phyloP scores from a whole-genome alignment of 2,888 invertebrate genomes.

The Eupithecia centaureata region DNA sequence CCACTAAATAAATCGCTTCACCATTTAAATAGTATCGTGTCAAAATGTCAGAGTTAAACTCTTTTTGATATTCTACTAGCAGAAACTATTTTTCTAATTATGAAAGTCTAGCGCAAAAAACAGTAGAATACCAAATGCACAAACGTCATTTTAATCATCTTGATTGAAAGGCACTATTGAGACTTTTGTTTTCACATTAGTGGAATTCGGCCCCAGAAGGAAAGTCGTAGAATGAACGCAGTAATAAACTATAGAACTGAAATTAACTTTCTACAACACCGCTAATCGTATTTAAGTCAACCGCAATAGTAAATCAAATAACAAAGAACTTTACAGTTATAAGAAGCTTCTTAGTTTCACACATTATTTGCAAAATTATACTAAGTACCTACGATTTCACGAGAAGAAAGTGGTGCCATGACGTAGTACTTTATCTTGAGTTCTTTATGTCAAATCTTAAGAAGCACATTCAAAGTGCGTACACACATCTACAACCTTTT shows the following conservation, averaged over 20 bases:
- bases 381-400: not conserved
- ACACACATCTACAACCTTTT: too few relatives aligned
- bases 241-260: not conserved
- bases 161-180: too few relatives aligned
- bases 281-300: constrained; percentile 2
- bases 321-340: constrained; percentile 5
- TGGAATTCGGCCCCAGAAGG: too few relatives aligned
- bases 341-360: not conserved
- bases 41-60: too few relatives aligned
- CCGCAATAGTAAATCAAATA: constrained; percentile 3
- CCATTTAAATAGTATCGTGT: too few relatives aligned
- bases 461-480: not conserved
- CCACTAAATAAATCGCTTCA: too few relatives aligned
- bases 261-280: not conserved
- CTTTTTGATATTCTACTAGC: too few relatives aligned
- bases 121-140: too few relatives aligned
- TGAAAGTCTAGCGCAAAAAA: too few relatives aligned
- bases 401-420: not conserved
- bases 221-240: not conserved
- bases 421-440: not conserved
- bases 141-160: too few relatives aligned
- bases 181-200: too few relatives aligned
- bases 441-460: not conserved
- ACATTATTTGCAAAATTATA: constrained; percentile 1
- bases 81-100: too few relatives aligned